These are phyloP conservation scores for Acanthosepion lycidas DNA, from an alignment of 2,888 invertebrate species.

Conservation along the genomic window DNA sequence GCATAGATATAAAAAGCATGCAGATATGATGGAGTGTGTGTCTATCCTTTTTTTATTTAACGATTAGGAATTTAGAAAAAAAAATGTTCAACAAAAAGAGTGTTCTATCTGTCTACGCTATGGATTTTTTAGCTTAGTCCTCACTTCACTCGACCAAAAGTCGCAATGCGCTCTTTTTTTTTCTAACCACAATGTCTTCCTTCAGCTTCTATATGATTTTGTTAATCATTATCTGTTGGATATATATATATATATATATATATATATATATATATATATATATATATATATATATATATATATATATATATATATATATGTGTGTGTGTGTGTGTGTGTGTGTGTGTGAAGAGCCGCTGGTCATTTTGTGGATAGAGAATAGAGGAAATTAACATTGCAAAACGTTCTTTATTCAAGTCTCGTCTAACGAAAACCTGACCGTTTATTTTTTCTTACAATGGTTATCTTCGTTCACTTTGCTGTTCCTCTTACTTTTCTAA, in stretches of 20 bases:
- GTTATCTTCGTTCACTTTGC: no score
- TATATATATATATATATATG: background rate
- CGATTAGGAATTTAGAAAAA: no score
- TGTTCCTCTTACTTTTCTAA: no score
- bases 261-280: constrained; percentile 33
- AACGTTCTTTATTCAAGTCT: background rate
- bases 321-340: background rate
- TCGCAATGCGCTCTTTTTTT: background rate
- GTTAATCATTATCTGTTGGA: background rate
- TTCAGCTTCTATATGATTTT: background rate
- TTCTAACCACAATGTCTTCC: background rate
- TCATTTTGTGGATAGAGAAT: background rate
- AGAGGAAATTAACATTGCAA: constrained; percentile 1
- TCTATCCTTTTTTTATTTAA: no score
- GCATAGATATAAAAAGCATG: no score
- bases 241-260: background rate
- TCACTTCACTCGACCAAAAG: no score
- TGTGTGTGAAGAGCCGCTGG: no score
- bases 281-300: constrained; percentile 33
- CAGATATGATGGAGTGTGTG: no score
- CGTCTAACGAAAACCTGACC: background rate
- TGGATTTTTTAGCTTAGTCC: no score
- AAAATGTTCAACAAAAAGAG: background rate
- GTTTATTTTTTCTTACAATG: background rate
- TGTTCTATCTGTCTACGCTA: background rate